phyloP scores from a whole-genome alignment of 2,797 vertebrate genomes.

The Myotis pilosus region DNA sequence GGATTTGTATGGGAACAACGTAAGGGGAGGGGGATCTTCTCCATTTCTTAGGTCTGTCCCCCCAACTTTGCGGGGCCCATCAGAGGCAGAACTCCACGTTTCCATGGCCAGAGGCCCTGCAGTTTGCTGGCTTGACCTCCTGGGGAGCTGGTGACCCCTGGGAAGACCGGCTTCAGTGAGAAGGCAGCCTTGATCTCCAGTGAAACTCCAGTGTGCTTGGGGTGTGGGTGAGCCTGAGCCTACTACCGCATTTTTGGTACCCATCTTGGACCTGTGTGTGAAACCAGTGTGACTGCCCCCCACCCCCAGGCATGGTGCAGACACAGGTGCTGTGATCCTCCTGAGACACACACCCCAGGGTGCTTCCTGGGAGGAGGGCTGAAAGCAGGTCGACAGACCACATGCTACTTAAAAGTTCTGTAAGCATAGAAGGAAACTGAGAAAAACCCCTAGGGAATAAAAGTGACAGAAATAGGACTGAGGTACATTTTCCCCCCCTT shows the following conservation, averaged over 20 bases:
- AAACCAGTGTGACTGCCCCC: too few relatives aligned
- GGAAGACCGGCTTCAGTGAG: not conserved
- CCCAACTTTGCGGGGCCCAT: not conserved
- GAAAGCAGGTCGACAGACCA: not conserved
- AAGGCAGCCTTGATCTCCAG: not conserved
- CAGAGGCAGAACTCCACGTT: not conserved
- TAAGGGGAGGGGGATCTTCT: rapidly evolving
- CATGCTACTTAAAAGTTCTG: not conserved
- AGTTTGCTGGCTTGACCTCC: not conserved
- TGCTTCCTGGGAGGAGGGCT: constrained; percentile 11
- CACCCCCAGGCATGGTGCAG: too few relatives aligned
- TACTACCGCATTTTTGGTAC: not conserved
- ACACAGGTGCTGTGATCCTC: not conserved
- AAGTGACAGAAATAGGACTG: not conserved
- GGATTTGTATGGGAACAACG: not conserved
- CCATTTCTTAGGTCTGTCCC: not conserved
- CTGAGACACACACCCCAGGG: not conserved
- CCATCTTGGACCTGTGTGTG: not conserved
- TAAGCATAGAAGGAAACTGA: constrained; percentile 54
- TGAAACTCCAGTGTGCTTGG: not conserved
- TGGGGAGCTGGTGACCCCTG: not conserved
- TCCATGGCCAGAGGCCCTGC: not conserved
- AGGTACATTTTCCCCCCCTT: not conserved
- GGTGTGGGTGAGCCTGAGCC: too few relatives aligned
- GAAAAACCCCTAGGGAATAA: constrained; percentile 9